Conservation (phyloP, 2,888 invertebrate genomes). For the Mayetiola destructor region DNA sequence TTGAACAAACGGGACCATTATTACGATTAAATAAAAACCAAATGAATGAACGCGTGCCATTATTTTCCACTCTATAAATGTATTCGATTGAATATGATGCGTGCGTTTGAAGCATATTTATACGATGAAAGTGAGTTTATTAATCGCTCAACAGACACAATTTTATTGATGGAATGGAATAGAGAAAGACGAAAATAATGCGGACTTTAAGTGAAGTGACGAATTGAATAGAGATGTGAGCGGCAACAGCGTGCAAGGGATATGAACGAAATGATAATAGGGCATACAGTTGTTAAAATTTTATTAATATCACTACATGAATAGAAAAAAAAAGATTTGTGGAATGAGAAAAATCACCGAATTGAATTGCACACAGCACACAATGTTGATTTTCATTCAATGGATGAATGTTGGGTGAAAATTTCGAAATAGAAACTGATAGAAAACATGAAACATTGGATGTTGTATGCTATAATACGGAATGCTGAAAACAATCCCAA, state of each 20-base stretch:
- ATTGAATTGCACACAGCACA: too few relatives aligned
- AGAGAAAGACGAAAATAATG: background rate
- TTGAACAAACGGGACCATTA: too few relatives aligned
- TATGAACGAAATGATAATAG: too few relatives aligned
- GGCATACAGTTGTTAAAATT: conserved; percentile 7
- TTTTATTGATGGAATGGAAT: background rate
- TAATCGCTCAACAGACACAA: background rate
- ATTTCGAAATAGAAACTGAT: background rate
- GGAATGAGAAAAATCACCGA: background rate
- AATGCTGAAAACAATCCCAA: too few relatives aligned
- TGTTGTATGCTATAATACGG: too few relatives aligned
- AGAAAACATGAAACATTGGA: background rate
- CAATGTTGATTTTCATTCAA: background rate
- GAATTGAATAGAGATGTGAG: too few relatives aligned
- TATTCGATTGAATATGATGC: conserved; percentile 1
- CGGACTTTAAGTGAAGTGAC: too few relatives aligned
- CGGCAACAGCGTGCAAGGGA: background rate
- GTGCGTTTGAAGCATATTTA: background rate
- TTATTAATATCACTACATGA: conserved; percentile 13
- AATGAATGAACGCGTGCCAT: conserved; percentile 1
- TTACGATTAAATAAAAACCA: conserved; percentile 7
- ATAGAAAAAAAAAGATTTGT: background rate
- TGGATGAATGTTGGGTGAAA: too few relatives aligned
- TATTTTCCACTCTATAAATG: background rate
- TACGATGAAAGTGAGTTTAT: conserved; percentile 2